phyloP scores from a whole-genome alignment of 2,797 vertebrate genomes.

The Hipposideros larvatus region DNA sequence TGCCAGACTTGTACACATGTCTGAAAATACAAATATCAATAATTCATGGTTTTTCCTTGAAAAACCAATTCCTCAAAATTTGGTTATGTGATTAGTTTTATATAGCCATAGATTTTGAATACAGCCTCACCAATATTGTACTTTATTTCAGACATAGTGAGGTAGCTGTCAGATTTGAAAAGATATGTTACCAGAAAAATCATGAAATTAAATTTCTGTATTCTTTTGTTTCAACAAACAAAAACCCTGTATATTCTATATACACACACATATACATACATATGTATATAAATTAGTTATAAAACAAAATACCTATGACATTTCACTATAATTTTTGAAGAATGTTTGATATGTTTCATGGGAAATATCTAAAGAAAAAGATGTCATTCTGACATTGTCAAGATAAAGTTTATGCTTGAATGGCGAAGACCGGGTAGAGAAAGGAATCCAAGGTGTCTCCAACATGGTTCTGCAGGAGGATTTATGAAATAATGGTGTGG shows the following conservation, averaged over 20 bases:
- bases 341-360: background rate
- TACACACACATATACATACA: background rate
- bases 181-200: background rate
- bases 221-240: background rate
- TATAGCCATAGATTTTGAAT: background rate
- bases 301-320: background rate
- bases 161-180: background rate
- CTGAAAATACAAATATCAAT: background rate
- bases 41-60: background rate
- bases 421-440: background rate
- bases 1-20: background rate
- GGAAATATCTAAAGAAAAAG: background rate
- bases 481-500: background rate
- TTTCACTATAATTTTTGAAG: background rate
- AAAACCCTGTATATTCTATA: background rate
- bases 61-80: background rate
- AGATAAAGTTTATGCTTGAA: background rate
- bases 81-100: conserved; percentile 20
- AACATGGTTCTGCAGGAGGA: background rate
- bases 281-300: background rate
- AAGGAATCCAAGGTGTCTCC: background rate
- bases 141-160: background rate
- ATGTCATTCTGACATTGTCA: background rate
- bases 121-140: background rate
- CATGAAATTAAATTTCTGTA: background rate